Conservation (phyloP, 2,797 vertebrate species). For the Sebastolobus altivelis region DNA sequence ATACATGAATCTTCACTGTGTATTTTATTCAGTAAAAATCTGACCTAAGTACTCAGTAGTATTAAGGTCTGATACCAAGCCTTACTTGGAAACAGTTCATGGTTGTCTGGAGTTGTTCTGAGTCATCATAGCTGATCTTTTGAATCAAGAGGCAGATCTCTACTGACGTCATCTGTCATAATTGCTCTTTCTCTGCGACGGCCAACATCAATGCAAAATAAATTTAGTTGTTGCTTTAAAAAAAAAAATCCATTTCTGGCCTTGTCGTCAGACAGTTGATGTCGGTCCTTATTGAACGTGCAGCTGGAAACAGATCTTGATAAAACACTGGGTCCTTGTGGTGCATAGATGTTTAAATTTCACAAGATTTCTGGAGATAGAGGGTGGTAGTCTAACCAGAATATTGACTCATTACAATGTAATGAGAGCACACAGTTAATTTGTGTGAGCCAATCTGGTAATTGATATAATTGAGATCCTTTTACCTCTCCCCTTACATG, state of each 20-base stretch:
- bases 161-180: conserved; percentile 5
- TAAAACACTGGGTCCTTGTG: neutral
- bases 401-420: neutral
- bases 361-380: neutral
- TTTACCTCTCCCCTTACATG: neutral
- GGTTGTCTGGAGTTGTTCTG: conserved; percentile 10
- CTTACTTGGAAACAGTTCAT: conserved; percentile 15
- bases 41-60: neutral
- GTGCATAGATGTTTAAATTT: conserved; percentile 1
- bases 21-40: neutral
- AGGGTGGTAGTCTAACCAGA: neutral
- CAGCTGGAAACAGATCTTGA: conserved; percentile 2
- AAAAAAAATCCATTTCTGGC: neutral
- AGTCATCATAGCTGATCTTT: conserved; percentile 17
- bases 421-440: neutral
- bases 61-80: neutral
- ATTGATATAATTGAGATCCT: neutral
- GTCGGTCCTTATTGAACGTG: neutral
- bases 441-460: neutral
- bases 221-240: neutral
- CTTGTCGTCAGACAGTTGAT: neutral
- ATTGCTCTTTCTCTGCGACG: conserved; percentile 12
- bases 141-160: conserved; percentile 28
- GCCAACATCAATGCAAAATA: neutral
- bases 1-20: neutral